phyloP scores from a whole-genome alignment of 2,113 vertebrate species.

The Seriola aureovittata region DNA sequence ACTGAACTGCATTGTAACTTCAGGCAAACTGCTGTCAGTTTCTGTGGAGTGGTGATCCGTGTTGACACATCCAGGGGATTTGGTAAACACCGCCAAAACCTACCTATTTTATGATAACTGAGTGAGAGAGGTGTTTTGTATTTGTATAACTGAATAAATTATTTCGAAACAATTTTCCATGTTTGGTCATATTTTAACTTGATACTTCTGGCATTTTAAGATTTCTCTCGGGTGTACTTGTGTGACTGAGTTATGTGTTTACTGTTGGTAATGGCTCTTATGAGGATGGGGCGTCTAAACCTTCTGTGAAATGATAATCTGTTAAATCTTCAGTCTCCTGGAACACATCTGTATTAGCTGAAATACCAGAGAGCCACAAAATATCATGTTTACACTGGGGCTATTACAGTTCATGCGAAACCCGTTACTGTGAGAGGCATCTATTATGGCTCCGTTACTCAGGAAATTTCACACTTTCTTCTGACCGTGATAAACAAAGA shows the following conservation, averaged over 20 bases:
- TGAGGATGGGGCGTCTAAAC: neutral
- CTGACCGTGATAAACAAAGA: neutral
- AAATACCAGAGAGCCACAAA: neutral
- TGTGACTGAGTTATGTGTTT: slow-evolving; percentile 16
- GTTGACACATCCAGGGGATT: slow-evolving; percentile 20
- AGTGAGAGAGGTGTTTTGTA: slow-evolving; percentile 77
- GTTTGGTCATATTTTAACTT: slow-evolving; percentile 1
- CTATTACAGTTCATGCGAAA: neutral
- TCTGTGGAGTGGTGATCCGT: slow-evolving; percentile 23
- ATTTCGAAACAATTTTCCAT: slow-evolving; percentile 67
- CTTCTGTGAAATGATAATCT: slow-evolving; percentile 7
- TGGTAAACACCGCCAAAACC: slow-evolving; percentile 41
- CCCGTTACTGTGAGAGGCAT: neutral
- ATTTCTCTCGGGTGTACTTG: slow-evolving; percentile 5
- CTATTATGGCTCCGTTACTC: too few relatives aligned
- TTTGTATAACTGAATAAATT: slow-evolving; percentile 84
- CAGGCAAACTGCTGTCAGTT: slow-evolving; percentile 38
- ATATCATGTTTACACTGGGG: neutral
- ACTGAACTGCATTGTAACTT: slow-evolving; percentile 39
- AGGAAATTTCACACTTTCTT: too few relatives aligned
- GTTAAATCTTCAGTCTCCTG: slow-evolving; percentile 15
- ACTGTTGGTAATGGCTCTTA: slow-evolving; percentile 4
- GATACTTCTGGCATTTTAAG: neutral
- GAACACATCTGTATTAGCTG: neutral
- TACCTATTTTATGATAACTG: slow-evolving; percentile 78